Evolutionary conservation across 2,113 vertebrate genomes (phyloP), one percentile per base, ranked within the genome.

Genomic region (Orthonyx spaldingii): DNA sequence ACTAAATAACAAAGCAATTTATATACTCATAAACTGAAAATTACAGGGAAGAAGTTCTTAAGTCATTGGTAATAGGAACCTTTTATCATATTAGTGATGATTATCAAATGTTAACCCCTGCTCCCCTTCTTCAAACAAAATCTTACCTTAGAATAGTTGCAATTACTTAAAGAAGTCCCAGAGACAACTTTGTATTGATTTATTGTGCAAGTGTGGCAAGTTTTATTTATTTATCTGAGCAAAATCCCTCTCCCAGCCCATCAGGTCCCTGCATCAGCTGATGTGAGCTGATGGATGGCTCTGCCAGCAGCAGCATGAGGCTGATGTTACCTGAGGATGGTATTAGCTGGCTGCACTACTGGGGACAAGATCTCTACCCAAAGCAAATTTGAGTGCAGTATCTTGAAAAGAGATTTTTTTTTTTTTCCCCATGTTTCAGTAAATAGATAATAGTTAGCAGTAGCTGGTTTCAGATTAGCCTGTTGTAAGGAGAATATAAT

Each of bases 1-100:
- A 92, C 88, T 97, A 97, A 96, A 91, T 94, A 97, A 96, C 93
- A 85, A 92, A 77, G 77, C 94, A 84, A 77, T 97, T 98, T 95
- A 89, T 96, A 97, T 88, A 95, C 81, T 95, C 93, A 75, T 96
- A 96, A 96, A 96, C 56, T 32, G 16, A 79, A 90, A 84, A 93
- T 96, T 95, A 94, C 76, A 87, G 88, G 61, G 72, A 92, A 79
- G 74, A 13, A 69, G 69, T 91, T 35, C 65, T 87, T 39, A 86
- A 91, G 86, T 75, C 71, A 79, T 56, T 61, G 64, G 56, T 76
- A 83, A 96, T 93, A 95, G 56, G 93, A 96, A 63, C 72, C 85
- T 97, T 96, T 96, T 95, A 94, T 94, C 78, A 10, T 79, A 87
- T 95, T 86, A 95, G 86, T 69, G 70, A 69, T 84, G 72, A 90